phyloP scores from a whole-genome alignment of 2,797 vertebrate species.

The Gymnodraco acuticeps region DNA sequence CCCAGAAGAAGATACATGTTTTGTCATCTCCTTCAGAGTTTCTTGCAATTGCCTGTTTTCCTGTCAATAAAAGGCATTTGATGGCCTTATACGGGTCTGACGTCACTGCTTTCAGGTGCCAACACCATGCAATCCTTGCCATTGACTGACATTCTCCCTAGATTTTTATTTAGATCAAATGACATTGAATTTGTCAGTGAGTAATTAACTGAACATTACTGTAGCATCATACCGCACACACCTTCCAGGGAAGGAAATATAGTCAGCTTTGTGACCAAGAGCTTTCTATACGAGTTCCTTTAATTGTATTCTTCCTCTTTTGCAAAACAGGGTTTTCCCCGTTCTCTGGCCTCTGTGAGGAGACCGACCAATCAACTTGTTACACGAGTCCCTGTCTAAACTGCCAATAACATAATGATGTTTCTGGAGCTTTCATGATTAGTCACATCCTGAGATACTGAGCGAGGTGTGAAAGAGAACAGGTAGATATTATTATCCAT shows the following conservation, averaged over 20 bases:
- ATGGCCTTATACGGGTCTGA: too few species aligned
- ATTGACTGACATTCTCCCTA: constrained; percentile 1
- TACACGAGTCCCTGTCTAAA: too few species aligned
- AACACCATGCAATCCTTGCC: background rate
- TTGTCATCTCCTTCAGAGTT: background rate
- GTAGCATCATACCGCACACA: constrained; percentile 18
- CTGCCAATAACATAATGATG: too few species aligned
- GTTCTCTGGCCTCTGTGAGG: background rate
- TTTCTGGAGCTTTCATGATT: too few species aligned
- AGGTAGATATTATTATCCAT: too few species aligned
- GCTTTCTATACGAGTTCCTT: constrained; percentile 15
- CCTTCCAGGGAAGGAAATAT: background rate
- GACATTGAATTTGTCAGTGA: constrained; percentile 14
- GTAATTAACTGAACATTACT: constrained; percentile 9
- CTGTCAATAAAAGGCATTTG: background rate
- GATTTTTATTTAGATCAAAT: constrained; percentile 2
- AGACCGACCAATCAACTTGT: background rate
- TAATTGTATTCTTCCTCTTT: background rate
- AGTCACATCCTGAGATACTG: too few species aligned
- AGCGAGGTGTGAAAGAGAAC: too few species aligned
- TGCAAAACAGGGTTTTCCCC: too few species aligned
- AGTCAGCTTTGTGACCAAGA: too few species aligned
- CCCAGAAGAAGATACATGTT: too few species aligned
- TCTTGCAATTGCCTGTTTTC: background rate
- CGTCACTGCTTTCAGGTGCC: too few species aligned